Base-by-base conservation (phyloP, 2,113 vertebrate species). In the Chaetops frenatus region DNA sequence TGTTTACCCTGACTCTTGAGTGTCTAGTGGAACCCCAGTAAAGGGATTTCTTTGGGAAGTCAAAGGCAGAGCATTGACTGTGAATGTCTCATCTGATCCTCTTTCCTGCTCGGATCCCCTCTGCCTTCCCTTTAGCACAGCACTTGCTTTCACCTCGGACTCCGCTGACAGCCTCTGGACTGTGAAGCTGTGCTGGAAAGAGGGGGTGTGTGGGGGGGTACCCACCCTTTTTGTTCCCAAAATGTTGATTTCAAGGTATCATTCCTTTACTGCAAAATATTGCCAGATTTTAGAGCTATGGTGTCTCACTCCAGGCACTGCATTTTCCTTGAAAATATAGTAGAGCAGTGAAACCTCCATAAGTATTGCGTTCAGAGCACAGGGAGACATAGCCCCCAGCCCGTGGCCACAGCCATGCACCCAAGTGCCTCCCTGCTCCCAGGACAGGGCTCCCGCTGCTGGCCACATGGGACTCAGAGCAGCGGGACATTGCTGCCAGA, bases 401-500 rank as follows among this genome's bases (percentile, higher is more conserved):
- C 64, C 0, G 0, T 9, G 7, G 24, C 15, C 44, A 22, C 27
- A 36, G 54, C 51, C 47, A 50, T 2, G 13, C 22, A 65, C 9
- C 13, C 4, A 1, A 5, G 20, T 66, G 64, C 22, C 42, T 40
- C 35, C 51, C 45, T 61, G 23, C 60, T 86, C 28, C 71, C 50
- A 69, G 31, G 54, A 42, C 56, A 74, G 1, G 4, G 67, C 50
- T 92, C 67, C 67, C 1, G 0, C 69, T 4, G 1, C 81, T 22
- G 61, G n/a, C 44, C 0, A 0, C 61, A 35, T 0, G 22, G 36
- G 53, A 64, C 48, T 69, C 1, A 0, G 53, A 83, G 54, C 27
- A 69, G 33, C 1, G 2, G 42, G 24, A 78, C 2, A 1, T 48
- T 64, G 73, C 83, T 0, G 0, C 24, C 1, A 1, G 69, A 16